Evolutionary conservation across 1,140 invertebrate genomes (phyloP), one percentile per base, ranked within the genome.

Genomic region (Eupeodes corollae): DNA sequence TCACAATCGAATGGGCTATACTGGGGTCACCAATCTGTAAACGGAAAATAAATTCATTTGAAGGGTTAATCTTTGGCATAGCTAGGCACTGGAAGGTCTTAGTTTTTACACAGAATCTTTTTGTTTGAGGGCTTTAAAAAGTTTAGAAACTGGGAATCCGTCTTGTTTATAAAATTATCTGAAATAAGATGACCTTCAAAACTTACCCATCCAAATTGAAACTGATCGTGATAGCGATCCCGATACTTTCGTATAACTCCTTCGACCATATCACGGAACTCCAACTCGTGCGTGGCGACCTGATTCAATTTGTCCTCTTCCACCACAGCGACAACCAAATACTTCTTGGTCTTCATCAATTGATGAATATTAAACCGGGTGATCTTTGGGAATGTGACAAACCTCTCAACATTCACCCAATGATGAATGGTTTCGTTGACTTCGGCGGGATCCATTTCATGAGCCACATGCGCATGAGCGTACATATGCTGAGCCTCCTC

Each of bases 391-490:
- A 96, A 95, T 41, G 86, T 82, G 31, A 83, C 78, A 75, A 96
- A 98, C 48, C 93, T 74, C 67, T 98, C 91, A 35, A 80, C 73
- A 60, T 89, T 88, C 16, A 98, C 77, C 91, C 92, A 98, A 41
- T 82, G 79, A 50, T 81, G 76, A 50, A 93, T 69, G 30, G 82
- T 81, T 14, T 70, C 69, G 58, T 88, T 87, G 42, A 73, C 69
- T 49, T 77, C 71, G 33, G 70, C 53, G 30, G 74, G 56, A 50
- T 73, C 64, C 53, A 73, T 69, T 55, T 69, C 67, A 47, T 71
- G 72, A 55, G 59, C 58, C 30, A 59, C 46, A 40, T 65, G 58
- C 0, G 56, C 60, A 31, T 83, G 77, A 57, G 79, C 73, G 73
- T 81, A 90, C 59, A 80, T 78, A 63, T 82, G 83, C 56, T 81